These are phyloP conservation scores for Pteria penguin DNA, from an alignment of 2,888 invertebrate genomes.

Conservation along the genomic window DNA sequence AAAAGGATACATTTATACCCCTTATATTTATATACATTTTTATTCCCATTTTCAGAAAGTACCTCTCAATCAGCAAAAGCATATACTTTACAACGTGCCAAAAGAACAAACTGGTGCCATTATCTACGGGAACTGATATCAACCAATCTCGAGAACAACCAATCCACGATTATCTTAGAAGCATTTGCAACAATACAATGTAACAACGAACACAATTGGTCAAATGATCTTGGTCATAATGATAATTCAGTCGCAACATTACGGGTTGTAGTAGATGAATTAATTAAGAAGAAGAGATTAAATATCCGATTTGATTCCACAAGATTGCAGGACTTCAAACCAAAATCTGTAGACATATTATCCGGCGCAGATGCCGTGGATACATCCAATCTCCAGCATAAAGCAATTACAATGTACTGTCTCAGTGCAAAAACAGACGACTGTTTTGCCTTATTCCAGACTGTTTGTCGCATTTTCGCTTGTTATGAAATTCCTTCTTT, in stretches of 20 bases:
- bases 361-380: not conserved
- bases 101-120: not conserved
- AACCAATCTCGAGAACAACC: not conserved
- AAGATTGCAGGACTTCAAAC: not conserved
- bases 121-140: not conserved
- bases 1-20: no score
- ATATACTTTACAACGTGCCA: no score
- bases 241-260: not conserved
- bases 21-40: no score
- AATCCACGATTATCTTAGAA: not conserved
- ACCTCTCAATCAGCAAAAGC: no score
- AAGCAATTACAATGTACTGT: not conserved
- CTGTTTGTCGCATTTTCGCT: not conserved
- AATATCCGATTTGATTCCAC: not conserved
- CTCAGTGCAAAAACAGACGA: not conserved
- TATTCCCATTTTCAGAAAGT: no score
- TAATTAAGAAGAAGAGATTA: not conserved
- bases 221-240: not conserved
- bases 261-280: not conserved
- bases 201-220: not conserved
- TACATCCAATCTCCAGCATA: not conserved
- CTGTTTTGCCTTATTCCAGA: not conserved
- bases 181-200: not conserved
- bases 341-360: not conserved
- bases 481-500: not conserved